Evolutionary conservation across 2,797 vertebrate species (phyloP).

Genomic region (Selene dorsalis): DNA sequence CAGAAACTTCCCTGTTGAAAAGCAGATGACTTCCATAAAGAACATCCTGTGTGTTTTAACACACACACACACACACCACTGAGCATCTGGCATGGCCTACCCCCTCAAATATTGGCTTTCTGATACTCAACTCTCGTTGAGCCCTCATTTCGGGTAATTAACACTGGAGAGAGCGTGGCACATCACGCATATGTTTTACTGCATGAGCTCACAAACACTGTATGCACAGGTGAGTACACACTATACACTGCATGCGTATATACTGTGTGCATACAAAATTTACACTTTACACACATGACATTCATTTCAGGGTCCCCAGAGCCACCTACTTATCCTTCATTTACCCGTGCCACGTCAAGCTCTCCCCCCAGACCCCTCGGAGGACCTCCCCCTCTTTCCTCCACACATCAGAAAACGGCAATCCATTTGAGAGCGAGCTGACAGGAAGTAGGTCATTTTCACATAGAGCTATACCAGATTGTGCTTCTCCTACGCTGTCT

Average conservation of each 20-base stretch:
- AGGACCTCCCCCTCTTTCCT: conserved; percentile 52
- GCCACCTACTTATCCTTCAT: conserved; percentile 68
- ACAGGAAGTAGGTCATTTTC: conserved; percentile 86
- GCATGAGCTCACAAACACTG: conserved; percentile 33
- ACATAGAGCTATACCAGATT: conserved; percentile 78
- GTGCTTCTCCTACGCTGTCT: conserved; percentile 67
- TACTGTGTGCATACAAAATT: conserved; percentile 35
- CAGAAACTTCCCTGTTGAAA: conserved; percentile 45
- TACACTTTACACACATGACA: conserved; percentile 41
- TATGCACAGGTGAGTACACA: conserved; percentile 29
- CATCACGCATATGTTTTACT: conserved; percentile 40
- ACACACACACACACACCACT: background rate
- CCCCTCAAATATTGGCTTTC: conserved; percentile 71
- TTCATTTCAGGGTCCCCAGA: conserved; percentile 53
- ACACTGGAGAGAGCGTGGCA: conserved; percentile 27
- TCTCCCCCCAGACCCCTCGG: conserved; percentile 35
- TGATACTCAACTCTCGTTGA: conserved; percentile 48
- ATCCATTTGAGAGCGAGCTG: conserved; percentile 74
- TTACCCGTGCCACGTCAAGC: conserved; percentile 67
- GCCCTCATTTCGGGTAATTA: conserved; percentile 65
- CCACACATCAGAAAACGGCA: conserved; percentile 70
- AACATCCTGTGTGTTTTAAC: conserved; percentile 43
- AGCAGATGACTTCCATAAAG: conserved; percentile 40
- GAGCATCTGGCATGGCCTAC: conserved; percentile 65
- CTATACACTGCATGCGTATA: conserved; percentile 1